Base-by-base conservation (phyloP, 2,888 invertebrate species). In the Phengaris arion region DNA sequence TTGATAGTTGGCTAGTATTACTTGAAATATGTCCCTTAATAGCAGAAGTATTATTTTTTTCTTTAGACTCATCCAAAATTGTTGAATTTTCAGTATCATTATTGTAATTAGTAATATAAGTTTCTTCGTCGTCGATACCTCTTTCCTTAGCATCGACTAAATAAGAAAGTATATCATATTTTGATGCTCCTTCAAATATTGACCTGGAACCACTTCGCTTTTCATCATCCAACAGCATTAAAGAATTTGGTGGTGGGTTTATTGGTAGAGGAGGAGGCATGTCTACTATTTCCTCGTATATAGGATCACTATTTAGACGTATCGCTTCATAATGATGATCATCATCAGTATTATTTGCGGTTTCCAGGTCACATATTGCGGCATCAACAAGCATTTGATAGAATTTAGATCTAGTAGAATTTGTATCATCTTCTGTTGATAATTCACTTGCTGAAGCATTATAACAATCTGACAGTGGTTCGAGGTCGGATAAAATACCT, bases 121-220 rank as follows among this genome's bases (percentile, higher is more conserved):
- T 94, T 85, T 96, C 96, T 89, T 96, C 96, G 76, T 95, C 94
- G 81, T 95, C 95, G 76, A 96, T 94, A 6, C 96, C 96, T 79
- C 96, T 94, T 87, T 96, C 96, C 90, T 97, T 97, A 77, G 97
- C 97, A 86, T 97, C 98, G 78, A 98, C 98, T 79, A 98, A 93
- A 85, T 98, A 98, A 77, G 97, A 97, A 74, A 98, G 94, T 82
- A 98, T 97, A 84, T 98, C 98, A 83, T 98, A 97, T 86, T 98
- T 98, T 13, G 97, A 97, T 77, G 97, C 97, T 74, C 97, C 96
- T 90, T 96, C 95, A 90, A 97, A 96, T 84, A 96, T 96, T 73
- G 96, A 96, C 79, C 95, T 94, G 73, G 95, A 95, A 79, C 94
- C 95, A 83, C 88, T 91, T 84, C 96, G 96, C 85, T 96, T 96